Conservation (phyloP, 2,888 invertebrate species). For the Aplocera efformata region DNA sequence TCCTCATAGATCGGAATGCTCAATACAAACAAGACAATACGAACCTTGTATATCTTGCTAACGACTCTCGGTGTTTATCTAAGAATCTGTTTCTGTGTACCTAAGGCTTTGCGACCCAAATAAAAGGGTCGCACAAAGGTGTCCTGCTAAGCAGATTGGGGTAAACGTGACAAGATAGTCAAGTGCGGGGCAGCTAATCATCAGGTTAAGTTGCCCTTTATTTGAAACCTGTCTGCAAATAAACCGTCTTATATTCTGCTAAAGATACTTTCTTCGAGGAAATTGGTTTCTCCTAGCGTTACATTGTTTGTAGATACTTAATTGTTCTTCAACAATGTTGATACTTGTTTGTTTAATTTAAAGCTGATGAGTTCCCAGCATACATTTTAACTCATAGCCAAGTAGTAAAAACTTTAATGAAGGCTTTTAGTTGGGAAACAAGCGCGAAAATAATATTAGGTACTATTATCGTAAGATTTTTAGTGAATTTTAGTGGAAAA, state of each 20-base stretch:
- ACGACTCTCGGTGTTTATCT: slow-evolving; percentile 55
- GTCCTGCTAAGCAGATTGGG: slow-evolving; percentile 73
- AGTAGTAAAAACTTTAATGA: too few relatives aligned
- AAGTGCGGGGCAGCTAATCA: slow-evolving; percentile 57
- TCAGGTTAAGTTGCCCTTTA: slow-evolving; percentile 44
- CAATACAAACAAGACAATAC: slow-evolving; percentile 29
- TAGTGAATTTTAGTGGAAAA: too few relatives aligned
- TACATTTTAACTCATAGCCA: too few relatives aligned
- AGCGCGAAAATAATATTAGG: too few relatives aligned
- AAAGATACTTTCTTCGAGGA: slow-evolving; percentile 5
- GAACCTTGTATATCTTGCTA: slow-evolving; percentile 43
- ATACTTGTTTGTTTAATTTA: too few relatives aligned
- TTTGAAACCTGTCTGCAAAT: slow-evolving; percentile 24
- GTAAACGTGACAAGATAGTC: slow-evolving; percentile 60
- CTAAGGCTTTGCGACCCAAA: slow-evolving; percentile 58
- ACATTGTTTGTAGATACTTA: not conserved
- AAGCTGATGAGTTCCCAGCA: too few relatives aligned
- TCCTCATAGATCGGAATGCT: slow-evolving; percentile 21
- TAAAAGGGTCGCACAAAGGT: slow-evolving; percentile 66
- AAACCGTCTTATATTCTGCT: slow-evolving; percentile 18
- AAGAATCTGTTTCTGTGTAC: slow-evolving; percentile 62
- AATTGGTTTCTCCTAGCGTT: slow-evolving; percentile 8
- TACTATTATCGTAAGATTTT: too few relatives aligned
- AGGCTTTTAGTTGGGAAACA: too few relatives aligned
- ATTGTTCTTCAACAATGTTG: too few relatives aligned